Base-by-base conservation (phyloP, 2,113 vertebrate genomes). In the Piprites chloris region DNA sequence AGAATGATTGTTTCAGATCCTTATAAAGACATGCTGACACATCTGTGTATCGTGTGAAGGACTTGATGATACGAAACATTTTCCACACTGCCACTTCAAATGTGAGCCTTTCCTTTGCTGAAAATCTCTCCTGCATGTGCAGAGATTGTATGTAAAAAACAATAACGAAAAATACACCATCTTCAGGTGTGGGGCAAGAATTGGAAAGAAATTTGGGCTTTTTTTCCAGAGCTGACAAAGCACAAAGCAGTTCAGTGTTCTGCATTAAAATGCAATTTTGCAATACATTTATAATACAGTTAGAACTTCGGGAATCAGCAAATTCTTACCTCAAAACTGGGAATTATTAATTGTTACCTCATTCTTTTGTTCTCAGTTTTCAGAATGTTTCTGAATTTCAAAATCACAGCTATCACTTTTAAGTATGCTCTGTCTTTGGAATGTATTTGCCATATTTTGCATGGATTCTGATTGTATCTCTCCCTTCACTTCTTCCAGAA, bases 11-110 rank as follows among this genome's bases (percentile, higher is more conserved):
- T 63, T 97, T 63, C 90, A 94, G 87, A 62, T 73, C 83, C 87
- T 95, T 94, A 96, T 93, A 95, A 96, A 96, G 96, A 85, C 95
- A 90, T 61, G 37, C 81, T 91, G 81, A 95, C 93, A 95, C 79
- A 80, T 94, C 56, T 6, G 7, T 59, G 80, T 67, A 37, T n/a
- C 41, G 67, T 81, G 87, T 87, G 82, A 90, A 91, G 93, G 94
- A 52, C 73, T 65, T 73, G 84, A 63, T 39, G 86, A 94, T 93
- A 67, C 35, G 82, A 62, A 83, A 94, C 46, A 56, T 90, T 96
- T 95, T 89, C 87, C 82, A 78, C 47, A 46, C 28, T 58, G 42
- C 62, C 66, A 41, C 52, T 85, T 72, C 52, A 73, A 83, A 85
- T 81, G 59, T 37, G 44, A 94, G 55, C 24, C 50, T 46, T 76